Conservation (phyloP, 2,797 vertebrate genomes). For the Falco berigora region DNA sequence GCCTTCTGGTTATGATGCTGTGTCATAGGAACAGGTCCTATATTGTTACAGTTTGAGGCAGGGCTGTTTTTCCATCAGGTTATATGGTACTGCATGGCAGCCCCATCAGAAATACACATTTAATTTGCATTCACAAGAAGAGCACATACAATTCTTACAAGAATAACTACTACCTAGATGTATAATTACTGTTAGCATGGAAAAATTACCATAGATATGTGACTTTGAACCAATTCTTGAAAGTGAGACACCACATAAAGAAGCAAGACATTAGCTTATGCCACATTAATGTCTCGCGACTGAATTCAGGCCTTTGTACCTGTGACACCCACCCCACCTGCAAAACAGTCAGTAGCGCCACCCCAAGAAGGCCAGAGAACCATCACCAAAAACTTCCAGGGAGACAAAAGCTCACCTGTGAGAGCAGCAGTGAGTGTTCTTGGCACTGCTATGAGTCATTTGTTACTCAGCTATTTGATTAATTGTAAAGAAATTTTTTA, state of each 20-base stretch:
- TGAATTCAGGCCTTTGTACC: not conserved
- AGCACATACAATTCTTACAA: not conserved
- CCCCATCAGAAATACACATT: not conserved
- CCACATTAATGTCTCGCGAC: accelerated
- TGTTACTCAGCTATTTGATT: not conserved
- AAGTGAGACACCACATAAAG: not conserved
- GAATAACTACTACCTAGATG: not conserved
- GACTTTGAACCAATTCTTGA: not conserved
- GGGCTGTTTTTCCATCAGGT: not conserved
- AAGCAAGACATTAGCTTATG: not conserved
- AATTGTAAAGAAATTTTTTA: not conserved
- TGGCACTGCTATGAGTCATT: not conserved
- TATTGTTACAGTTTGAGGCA: not conserved
- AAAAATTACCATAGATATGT: not conserved
- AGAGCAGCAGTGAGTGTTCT: not conserved
- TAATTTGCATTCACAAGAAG: not conserved
- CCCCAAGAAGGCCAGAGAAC: not conserved
- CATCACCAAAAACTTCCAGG: not conserved
- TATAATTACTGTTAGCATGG: not conserved
- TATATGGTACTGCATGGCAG: not conserved
- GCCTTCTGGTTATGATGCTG: not conserved
- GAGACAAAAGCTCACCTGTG: not conserved
- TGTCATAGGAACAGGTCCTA: not conserved
- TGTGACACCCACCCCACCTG: not conserved
- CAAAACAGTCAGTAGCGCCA: not conserved